A percentile compares a stretch with the other conserved stretches of the same genome.
Evolutionary conservation across 2,888 invertebrate species (phyloP).

Genomic region (Leptinotarsa juncta): DNA sequence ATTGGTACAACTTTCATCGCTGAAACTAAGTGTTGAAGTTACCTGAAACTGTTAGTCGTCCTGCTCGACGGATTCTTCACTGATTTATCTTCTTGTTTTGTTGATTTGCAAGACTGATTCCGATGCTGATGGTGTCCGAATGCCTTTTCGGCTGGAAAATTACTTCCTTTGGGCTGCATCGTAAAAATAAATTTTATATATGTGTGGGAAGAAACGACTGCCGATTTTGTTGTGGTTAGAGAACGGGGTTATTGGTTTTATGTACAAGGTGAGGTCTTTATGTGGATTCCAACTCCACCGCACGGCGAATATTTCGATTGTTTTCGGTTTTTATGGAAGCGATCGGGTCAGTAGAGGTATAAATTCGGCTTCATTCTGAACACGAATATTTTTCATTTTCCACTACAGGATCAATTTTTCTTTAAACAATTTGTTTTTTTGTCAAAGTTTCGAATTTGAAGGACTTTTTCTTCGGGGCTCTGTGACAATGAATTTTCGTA

Average conservation of each 20-base stretch:
- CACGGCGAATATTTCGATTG: not conserved
- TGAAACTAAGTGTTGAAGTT: no score
- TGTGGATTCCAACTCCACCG: not conserved
- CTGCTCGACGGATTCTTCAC: not conserved
- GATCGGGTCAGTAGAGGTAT: not conserved
- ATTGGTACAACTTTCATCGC: no score
- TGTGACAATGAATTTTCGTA: no score
- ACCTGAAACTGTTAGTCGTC: no score
- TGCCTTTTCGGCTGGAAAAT: slow-evolving; percentile 10
- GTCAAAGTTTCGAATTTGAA: no score
- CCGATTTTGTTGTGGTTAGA: not conserved
- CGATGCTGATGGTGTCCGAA: slow-evolving; percentile 16
- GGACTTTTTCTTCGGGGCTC: no score
- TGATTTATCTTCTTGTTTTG: not conserved
- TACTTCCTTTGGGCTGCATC: not conserved
- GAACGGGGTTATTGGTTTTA: not conserved
- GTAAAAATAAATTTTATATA: not conserved
- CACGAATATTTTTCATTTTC: no score
- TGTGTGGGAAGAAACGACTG: slow-evolving; percentile 17
- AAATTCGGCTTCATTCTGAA: no score
- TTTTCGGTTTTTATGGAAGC: not conserved
- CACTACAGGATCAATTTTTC: no score
- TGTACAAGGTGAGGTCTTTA: slow-evolving; percentile 8
- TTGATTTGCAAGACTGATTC: slow-evolving; percentile 12
- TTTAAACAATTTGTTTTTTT: no score